These are phyloP conservation scores for Eupelmus urozonus DNA, from an alignment of 2,888 invertebrate genomes.

Conservation along the genomic window DNA sequence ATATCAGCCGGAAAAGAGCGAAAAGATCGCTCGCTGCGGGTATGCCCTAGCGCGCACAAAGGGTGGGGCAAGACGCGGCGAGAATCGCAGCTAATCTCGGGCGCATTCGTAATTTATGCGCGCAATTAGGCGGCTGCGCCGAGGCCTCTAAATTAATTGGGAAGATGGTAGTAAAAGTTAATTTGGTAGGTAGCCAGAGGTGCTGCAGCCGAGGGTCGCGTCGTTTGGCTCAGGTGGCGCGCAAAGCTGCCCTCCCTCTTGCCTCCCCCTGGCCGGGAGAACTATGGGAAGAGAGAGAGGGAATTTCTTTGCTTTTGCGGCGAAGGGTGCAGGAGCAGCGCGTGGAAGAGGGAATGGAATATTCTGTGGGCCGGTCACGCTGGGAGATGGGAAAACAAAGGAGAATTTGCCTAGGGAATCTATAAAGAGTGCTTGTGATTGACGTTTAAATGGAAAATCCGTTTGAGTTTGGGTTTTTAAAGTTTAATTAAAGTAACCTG, in stretches of 20 bases:
- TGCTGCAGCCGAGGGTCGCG: constrained; percentile 58
- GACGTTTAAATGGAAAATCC: too few relatives aligned
- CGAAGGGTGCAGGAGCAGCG: neutral
- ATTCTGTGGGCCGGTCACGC: too few relatives aligned
- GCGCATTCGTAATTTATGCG: constrained; percentile 72
- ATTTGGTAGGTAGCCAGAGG: constrained; percentile 71
- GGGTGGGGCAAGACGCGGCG: neutral
- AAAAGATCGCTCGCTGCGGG: neutral
- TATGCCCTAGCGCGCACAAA: neutral
- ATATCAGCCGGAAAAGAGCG: neutral
- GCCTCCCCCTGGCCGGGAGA: too few relatives aligned
- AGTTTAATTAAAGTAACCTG: too few relatives aligned
- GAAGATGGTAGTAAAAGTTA: constrained; percentile 75
- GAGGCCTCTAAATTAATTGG: constrained; percentile 74
- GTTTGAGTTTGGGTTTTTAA: too few relatives aligned
- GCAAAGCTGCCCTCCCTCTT: constrained; percentile 56
- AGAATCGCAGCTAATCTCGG: constrained; percentile 56
- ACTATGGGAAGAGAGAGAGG: constrained; percentile 58
- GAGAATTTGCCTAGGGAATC: too few relatives aligned
- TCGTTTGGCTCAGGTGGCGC: constrained; percentile 74
- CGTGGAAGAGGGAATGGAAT: neutral
- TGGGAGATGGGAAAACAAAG: too few relatives aligned
- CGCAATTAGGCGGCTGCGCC: constrained; percentile 71
- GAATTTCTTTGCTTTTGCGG: neutral
- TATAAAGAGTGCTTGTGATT: too few relatives aligned